Base-by-base conservation (phyloP, 2,888 invertebrate species). In the Phlogophora meticulosa region DNA sequence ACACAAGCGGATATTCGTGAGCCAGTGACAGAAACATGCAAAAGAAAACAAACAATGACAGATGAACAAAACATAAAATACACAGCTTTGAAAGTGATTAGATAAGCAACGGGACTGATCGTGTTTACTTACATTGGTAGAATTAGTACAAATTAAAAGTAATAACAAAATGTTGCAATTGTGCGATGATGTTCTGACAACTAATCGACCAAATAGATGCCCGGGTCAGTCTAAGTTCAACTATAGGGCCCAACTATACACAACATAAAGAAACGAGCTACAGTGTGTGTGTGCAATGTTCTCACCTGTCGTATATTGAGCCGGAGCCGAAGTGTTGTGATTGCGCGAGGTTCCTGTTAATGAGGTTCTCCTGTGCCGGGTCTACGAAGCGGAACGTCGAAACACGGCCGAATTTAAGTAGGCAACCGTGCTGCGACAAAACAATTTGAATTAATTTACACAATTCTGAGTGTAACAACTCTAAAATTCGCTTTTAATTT, bases 371-470 rank as follows among this genome's bases (percentile, higher is more conserved):
- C 76, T 97, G 97, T 64, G 97, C 96, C 32, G 98, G 98, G 92
- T 98, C 98, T 85, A 98, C 96, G 94, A 98, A 98, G 82, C 98
- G 97, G 94, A 98, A 98, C 45, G 98, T 98, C 85, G 98, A 98
- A 85, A 98, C 97, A 80, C 98, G 97, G 56, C 98, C 98, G 91
- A 98, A 98, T 96, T 98, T 98, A 67, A 98, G 97, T 77, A 98
- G 96, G 83, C 97, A 97, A 73, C 98, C 98, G 94, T 98, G 98
- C 97, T 97, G 95, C 22, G 67, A 67, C 61, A 74, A 74, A 81
- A 78, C 45, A 72, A 57, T 56, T 58, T 45, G 45, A 11, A 66
- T 73, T 60, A 60, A 70, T 68, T 72, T 55, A 61, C 43, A 65
- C 38, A 55, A 67, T 62, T 45, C 36, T 32, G 38, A 38, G 40